A percentile compares a stretch with the other conserved stretches of the same genome.
phyloP scores from a whole-genome alignment of 1,140 invertebrate genomes.

The Triops cancriformis region DNA sequence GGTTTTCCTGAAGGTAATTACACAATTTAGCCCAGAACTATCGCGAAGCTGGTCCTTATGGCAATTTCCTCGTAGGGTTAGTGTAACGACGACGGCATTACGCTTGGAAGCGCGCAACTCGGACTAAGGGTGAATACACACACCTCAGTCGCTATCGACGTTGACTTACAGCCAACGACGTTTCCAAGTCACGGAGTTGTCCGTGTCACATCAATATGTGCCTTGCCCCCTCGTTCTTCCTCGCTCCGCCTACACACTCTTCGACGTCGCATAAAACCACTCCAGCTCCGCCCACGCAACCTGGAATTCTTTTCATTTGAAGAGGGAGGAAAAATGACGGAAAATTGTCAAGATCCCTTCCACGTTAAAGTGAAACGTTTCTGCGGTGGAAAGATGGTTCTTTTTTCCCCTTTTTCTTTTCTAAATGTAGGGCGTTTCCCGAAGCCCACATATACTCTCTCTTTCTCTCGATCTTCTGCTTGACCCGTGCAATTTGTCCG shows the following conservation, averaged over 20 bases:
- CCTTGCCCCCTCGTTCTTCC: not conserved
- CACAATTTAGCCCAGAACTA: no score
- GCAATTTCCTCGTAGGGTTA: no score
- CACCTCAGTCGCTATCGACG: not conserved
- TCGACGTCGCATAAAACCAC: not conserved
- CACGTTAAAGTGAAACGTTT: not conserved
- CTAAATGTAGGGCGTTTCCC: not conserved
- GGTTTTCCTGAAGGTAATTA: no score
- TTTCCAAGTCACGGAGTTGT: not conserved
- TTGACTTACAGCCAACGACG: not conserved
- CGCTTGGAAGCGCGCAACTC: not conserved
- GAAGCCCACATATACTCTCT: not conserved
- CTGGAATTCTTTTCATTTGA: not conserved
- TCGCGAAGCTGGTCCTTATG: no score
- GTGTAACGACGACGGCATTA: not conserved
- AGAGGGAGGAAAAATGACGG: not conserved
- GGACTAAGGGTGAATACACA: not conserved
- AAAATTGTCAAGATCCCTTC: not conserved
- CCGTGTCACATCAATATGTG: not conserved
- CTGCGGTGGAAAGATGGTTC: not conserved
- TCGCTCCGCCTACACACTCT: not conserved
- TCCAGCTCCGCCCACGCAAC: not conserved
- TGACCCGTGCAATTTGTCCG: constrained; percentile 12
- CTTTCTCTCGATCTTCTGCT: not conserved
- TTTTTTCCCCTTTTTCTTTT: not conserved